A percentile compares a stretch with the other conserved stretches of the same genome.
Conservation (phyloP, 2,797 vertebrate genomes). For the Poeciliopsis turneri region DNA sequence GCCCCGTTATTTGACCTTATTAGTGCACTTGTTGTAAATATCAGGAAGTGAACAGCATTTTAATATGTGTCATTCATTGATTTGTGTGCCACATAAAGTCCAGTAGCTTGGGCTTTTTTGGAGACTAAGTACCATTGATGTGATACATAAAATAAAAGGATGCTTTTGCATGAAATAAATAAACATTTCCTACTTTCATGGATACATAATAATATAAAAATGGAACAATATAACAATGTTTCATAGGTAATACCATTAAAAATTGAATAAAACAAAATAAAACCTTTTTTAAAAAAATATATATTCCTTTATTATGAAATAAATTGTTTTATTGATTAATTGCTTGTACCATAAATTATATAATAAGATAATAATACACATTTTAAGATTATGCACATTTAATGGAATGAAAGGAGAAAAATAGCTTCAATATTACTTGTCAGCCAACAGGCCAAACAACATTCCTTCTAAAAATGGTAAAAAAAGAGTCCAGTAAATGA, state of each 20-base stretch:
- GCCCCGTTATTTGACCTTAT: conserved; percentile 38
- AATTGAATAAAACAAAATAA: neutral
- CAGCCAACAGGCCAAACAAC: too few species aligned
- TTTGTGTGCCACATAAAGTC: conserved; percentile 35
- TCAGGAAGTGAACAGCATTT: conserved; percentile 39
- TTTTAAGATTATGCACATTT: neutral
- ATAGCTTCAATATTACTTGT: too few species aligned
- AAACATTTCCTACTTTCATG: neutral
- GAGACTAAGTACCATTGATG: neutral
- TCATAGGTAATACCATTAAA: neutral
- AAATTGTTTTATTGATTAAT: neutral
- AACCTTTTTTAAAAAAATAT: neutral
- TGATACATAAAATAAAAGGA: conserved; percentile 3
- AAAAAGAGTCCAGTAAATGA: too few species aligned
- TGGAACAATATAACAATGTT: neutral
- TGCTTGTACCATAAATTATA: neutral
- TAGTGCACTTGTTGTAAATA: conserved; percentile 39
- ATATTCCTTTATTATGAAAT: neutral
- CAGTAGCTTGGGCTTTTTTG: conserved; percentile 12
- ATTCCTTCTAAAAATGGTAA: too few species aligned
- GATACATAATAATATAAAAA: neutral
- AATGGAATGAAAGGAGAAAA: neutral
- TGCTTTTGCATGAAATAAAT: neutral
- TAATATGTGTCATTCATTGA: conserved; percentile 27
- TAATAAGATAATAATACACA: neutral